Percentiles rank a stretch among this genome's conserved stretches.
Evolutionary conservation across 2,797 vertebrate species (phyloP).

Genomic region (Amblyraja radiata): DNA sequence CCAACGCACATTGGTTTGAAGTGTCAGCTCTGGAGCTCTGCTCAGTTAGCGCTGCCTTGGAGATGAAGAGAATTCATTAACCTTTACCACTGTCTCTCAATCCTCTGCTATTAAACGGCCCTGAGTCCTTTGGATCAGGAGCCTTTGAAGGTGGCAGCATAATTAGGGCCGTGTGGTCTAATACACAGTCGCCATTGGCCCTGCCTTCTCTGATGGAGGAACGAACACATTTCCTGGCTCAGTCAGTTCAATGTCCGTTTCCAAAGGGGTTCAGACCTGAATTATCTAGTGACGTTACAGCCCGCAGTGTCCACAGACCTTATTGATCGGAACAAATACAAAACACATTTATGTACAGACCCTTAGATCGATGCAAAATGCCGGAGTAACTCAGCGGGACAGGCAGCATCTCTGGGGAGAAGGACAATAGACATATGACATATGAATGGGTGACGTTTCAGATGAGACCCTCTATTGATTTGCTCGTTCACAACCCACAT

Average conservation of each 20-base stretch:
- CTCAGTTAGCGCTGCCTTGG: neutral
- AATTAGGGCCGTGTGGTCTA: neutral
- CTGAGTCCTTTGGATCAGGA: neutral
- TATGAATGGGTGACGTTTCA: too few species aligned
- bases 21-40: neutral
- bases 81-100: neutral
- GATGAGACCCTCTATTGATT: neutral
- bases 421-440: too few species aligned
- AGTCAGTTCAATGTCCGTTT: too few species aligned
- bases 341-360: too few species aligned
- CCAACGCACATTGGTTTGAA: neutral
- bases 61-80: constrained; percentile 36
- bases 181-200: too few species aligned
- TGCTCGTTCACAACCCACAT: neutral
- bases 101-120: neutral
- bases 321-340: neutral
- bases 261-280: too few species aligned
- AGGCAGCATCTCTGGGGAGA: too few species aligned
- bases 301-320: neutral
- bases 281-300: too few species aligned
- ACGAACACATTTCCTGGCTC: too few species aligned
- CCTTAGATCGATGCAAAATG: too few species aligned
- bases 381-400: too few species aligned
- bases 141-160: constrained; percentile 18
- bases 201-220: neutral